Conservation (phyloP, 1,140 invertebrate genomes). For the Drosophila sulfurigaster region DNA sequence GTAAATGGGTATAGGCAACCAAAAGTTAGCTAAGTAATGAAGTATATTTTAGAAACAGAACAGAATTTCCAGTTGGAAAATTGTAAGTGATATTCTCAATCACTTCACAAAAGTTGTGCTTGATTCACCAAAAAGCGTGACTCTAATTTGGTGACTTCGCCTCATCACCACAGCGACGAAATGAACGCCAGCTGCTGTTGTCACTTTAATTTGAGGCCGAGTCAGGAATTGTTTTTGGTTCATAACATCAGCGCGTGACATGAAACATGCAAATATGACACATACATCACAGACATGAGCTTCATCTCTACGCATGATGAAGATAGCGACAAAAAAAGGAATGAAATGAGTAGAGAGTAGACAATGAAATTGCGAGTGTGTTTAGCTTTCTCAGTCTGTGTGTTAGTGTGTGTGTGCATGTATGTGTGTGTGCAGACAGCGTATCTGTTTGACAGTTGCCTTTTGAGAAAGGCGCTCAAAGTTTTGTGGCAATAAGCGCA, state of each 20-base stretch:
- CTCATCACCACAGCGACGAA: slow-evolving; percentile 11
- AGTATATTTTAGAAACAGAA: too few species aligned
- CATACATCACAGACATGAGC: slow-evolving; percentile 5
- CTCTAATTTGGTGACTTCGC: slow-evolving; percentile 5
- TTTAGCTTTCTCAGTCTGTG: too few species aligned
- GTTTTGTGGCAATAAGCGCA: slow-evolving; percentile 35
- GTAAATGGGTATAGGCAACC: too few species aligned
- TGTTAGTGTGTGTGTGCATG: not conserved
- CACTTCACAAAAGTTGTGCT: too few species aligned
- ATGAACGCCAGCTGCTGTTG: slow-evolving; percentile 47
- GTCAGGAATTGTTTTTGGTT: slow-evolving; percentile 34
- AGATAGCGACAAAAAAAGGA: not conserved
- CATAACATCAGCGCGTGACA: slow-evolving; percentile 44
- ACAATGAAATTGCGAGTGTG: slow-evolving; percentile 10
- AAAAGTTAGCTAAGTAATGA: too few species aligned
- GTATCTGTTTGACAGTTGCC: slow-evolving; percentile 47
- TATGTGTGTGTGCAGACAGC: slow-evolving; percentile 17
- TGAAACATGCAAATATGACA: slow-evolving; percentile 51
- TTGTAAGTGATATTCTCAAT: too few species aligned
- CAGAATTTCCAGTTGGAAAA: too few species aligned
- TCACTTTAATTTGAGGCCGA: slow-evolving; percentile 48
- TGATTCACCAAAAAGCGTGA: not conserved
- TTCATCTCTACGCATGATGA: not conserved
- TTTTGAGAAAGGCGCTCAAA: slow-evolving; percentile 23
- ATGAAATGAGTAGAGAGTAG: not conserved